Conservation (phyloP, 1,140 invertebrate genomes). For the Papilio glaucus region DNA sequence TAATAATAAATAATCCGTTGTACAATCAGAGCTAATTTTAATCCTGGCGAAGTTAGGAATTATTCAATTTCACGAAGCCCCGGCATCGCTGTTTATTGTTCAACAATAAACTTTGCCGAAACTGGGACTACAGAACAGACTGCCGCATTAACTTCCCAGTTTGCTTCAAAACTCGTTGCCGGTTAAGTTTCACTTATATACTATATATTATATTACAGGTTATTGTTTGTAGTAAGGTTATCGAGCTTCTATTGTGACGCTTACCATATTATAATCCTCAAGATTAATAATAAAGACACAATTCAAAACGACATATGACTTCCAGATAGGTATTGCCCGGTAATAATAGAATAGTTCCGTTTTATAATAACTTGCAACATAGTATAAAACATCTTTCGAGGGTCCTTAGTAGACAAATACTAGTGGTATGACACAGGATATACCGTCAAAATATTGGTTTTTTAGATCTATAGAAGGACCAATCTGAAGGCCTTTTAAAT, state of each 20-base stretch:
- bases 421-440: too few species aligned
- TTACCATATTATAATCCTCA: not conserved
- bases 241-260: not conserved
- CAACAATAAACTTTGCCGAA: conserved; percentile 29
- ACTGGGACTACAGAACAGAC: conserved; percentile 28
- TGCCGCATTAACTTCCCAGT: conserved; percentile 21
- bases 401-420: too few species aligned
- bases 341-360: too few species aligned
- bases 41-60: conserved; percentile 28
- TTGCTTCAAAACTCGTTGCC: conserved; percentile 24
- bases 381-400: too few species aligned
- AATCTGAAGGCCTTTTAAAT: too few species aligned
- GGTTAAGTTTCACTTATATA: conserved; percentile 28
- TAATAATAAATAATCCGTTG: conserved; percentile 28
- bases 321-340: too few species aligned
- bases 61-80: conserved; percentile 23
- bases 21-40: conserved; percentile 36
- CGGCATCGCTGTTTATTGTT: conserved; percentile 33
- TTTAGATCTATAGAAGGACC: too few species aligned
- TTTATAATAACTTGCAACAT: too few species aligned
- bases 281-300: not conserved
- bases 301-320: too few species aligned
- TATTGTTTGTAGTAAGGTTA: not conserved
- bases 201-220: not conserved
- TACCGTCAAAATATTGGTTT: too few species aligned